Conservation (phyloP, 2,888 invertebrate genomes). For the Erebia ligea region DNA sequence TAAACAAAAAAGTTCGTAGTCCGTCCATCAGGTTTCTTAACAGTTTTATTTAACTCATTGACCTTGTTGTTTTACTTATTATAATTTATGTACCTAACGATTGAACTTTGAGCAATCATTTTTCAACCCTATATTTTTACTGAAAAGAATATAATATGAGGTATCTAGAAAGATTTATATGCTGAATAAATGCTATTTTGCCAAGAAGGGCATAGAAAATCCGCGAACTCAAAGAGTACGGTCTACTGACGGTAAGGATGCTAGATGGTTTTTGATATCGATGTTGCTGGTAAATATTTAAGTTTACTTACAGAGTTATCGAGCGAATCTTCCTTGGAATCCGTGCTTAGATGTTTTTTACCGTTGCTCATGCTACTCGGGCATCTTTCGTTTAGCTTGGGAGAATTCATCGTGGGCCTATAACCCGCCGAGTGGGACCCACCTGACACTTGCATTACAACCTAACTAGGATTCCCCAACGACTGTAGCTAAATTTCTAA, state of each 20-base stretch:
- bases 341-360: conserved; percentile 64
- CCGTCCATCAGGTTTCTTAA: too few species aligned
- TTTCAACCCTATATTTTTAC: too few species aligned
- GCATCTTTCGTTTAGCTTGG: conserved; percentile 72
- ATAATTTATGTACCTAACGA: too few species aligned
- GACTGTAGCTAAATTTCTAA: conserved; percentile 10
- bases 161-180: too few species aligned
- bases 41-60: too few species aligned
- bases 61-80: too few species aligned
- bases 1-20: too few species aligned
- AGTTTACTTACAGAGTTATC: conserved; percentile 72
- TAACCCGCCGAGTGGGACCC: conserved; percentile 25
- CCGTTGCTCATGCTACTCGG: conserved; percentile 69
- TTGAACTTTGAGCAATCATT: too few species aligned
- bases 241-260: background rate
- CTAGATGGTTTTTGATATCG: background rate
- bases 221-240: background rate
- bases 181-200: background rate
- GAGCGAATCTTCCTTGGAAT: conserved; percentile 72
- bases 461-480: conserved; percentile 24
- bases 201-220: background rate
- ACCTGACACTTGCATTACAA: conserved; percentile 37
- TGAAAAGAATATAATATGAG: too few species aligned
- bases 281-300: background rate
- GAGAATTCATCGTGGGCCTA: conserved; percentile 65